Conservation (phyloP, 2,113 vertebrate genomes). For the Tonatia bakeri region DNA sequence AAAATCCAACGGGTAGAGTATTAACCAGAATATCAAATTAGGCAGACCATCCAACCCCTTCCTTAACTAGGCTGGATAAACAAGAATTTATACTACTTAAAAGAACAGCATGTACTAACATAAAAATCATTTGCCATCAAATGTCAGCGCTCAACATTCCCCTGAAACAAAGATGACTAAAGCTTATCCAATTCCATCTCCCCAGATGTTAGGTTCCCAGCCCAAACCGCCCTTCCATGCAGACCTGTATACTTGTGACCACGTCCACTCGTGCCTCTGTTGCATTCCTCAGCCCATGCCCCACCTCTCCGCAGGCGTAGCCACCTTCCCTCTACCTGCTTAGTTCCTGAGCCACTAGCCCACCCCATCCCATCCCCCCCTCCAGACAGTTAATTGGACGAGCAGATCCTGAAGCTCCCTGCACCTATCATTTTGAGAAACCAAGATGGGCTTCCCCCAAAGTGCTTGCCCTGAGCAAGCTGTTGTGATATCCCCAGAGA, state of each 20-base stretch:
- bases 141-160: not conserved
- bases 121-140: constrained; percentile 36
- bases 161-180: constrained; percentile 51
- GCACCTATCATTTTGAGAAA: not conserved
- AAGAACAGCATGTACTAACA: constrained; percentile 43
- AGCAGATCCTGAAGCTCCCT: not conserved
- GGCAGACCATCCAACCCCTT: not conserved
- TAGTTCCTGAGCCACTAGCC: not conserved
- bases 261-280: not conserved
- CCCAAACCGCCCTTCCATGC: not conserved
- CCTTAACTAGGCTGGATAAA: constrained; percentile 33
- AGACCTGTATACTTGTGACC: not conserved
- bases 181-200: not conserved
- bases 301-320: not conserved
- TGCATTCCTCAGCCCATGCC: not conserved
- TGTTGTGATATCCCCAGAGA: not conserved
- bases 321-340: not conserved
- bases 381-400: not conserved
- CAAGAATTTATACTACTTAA: constrained; percentile 37
- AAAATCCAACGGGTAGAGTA: not conserved
- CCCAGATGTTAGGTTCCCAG: not conserved
- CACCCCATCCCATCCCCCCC: not conserved
- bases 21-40: constrained; percentile 42
- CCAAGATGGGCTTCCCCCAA: not conserved
- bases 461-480: not conserved